Conservation (phyloP, 2,797 vertebrate genomes). For the Sebastes itinus region DNA sequence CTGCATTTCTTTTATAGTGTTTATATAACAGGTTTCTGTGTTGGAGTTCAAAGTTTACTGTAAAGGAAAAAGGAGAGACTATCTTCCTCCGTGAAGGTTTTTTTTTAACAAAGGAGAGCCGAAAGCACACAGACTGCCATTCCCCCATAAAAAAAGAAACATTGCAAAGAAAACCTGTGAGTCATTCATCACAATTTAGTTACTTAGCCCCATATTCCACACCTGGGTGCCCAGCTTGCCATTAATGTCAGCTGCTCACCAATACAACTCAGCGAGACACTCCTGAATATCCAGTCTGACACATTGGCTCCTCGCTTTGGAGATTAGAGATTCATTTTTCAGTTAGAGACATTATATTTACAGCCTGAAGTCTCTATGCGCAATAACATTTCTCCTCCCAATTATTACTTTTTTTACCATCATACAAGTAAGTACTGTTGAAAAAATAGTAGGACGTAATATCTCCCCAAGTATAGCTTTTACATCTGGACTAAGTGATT, state of each 20-base stretch:
- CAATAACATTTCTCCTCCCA: slow-evolving; percentile 6
- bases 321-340: slow-evolving; percentile 64
- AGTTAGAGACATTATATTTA: slow-evolving; percentile 52
- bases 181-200: slow-evolving; percentile 80
- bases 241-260: slow-evolving; percentile 70
- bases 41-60: neutral
- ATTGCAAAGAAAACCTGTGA: slow-evolving; percentile 53
- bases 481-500: neutral
- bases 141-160: slow-evolving; percentile 32
- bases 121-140: slow-evolving; percentile 6
- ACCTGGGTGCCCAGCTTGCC: slow-evolving; percentile 74
- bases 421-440: neutral
- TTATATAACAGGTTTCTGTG: neutral
- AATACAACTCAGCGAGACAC: slow-evolving; percentile 63
- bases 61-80: neutral
- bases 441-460: neutral
- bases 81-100: neutral
- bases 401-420: neutral
- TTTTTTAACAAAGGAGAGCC: slow-evolving; percentile 5
- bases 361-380: slow-evolving; percentile 12
- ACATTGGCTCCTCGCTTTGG: slow-evolving; percentile 46
- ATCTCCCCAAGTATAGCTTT: neutral
- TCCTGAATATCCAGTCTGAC: slow-evolving; percentile 66
- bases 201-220: slow-evolving; percentile 74
- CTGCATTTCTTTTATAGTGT: neutral